phyloP scores from a whole-genome alignment of 2,888 invertebrate genomes.

The Diaphora mendica region DNA sequence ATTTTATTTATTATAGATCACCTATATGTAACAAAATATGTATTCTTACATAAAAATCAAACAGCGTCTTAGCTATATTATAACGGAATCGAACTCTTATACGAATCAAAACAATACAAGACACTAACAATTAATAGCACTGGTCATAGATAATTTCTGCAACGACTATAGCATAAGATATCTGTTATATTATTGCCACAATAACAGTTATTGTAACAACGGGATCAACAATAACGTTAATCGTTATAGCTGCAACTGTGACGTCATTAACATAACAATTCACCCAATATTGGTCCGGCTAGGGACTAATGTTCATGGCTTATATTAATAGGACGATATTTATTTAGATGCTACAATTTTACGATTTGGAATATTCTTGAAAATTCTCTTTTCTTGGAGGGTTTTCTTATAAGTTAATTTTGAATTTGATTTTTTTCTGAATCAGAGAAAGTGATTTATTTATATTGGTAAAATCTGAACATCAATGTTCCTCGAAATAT shows the following conservation, averaged over 20 bases:
- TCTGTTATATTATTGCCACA: conserved; percentile 54
- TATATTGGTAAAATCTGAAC: no score
- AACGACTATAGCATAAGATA: conserved; percentile 33
- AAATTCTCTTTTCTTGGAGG: not conserved
- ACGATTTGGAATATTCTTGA: not conserved
- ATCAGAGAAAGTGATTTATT: not conserved
- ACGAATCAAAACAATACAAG: not conserved
- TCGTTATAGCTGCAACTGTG: conserved; percentile 52
- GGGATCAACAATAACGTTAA: conserved; percentile 53
- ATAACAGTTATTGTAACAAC: conserved; percentile 66
- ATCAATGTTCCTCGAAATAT: no score
- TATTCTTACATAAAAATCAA: no score
- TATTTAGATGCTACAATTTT: not conserved
- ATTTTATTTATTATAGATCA: no score
- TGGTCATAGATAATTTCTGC: conserved; percentile 14
- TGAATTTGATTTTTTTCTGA: not conserved
- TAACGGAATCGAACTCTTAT: not conserved
- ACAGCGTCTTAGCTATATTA: not conserved
- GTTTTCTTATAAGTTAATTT: not conserved
- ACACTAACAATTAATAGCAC: not conserved
- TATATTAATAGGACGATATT: not conserved
- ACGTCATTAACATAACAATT: conserved; percentile 65
- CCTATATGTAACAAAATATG: no score
- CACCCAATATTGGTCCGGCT: conserved; percentile 50
- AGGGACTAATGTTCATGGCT: not conserved